Evolutionary conservation across 2,797 vertebrate genomes (phyloP).

Genomic region (Amblyraja radiata): DNA sequence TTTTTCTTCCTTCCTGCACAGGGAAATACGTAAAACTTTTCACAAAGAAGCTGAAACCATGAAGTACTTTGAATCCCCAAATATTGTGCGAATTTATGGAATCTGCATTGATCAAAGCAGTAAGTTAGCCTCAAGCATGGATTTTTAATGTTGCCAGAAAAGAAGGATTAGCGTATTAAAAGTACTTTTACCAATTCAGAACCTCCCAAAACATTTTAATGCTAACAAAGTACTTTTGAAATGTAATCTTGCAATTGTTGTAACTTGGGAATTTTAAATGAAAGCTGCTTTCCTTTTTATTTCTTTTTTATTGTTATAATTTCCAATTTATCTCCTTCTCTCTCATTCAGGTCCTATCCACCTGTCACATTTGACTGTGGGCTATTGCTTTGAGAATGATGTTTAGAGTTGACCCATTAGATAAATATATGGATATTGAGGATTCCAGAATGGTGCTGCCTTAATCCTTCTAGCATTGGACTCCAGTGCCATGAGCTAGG

Average conservation of each 20-base stretch:
- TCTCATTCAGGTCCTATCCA: neutral
- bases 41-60: constrained; percentile 69
- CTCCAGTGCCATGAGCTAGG: neutral
- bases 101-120: constrained; percentile 72
- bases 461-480: neutral
- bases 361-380: neutral
- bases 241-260: neutral
- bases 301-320: neutral
- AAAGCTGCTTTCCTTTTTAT: neutral
- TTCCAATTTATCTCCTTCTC: neutral
- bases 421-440: neutral
- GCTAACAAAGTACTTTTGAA: neutral
- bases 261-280: neutral
- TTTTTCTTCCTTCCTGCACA: constrained; percentile 43
- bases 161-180: neutral
- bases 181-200: neutral
- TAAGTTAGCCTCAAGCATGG: constrained; percentile 48
- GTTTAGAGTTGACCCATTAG: neutral
- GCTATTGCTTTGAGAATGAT: neutral
- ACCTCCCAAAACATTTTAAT: neutral
- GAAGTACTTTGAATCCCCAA: constrained; percentile 76
- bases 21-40: constrained; percentile 62
- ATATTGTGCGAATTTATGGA: constrained; percentile 79
- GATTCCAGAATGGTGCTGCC: neutral
- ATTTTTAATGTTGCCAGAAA: neutral